phyloP scores from a whole-genome alignment of 2,888 invertebrate genomes.

The Nesidiocoris tenuis region DNA sequence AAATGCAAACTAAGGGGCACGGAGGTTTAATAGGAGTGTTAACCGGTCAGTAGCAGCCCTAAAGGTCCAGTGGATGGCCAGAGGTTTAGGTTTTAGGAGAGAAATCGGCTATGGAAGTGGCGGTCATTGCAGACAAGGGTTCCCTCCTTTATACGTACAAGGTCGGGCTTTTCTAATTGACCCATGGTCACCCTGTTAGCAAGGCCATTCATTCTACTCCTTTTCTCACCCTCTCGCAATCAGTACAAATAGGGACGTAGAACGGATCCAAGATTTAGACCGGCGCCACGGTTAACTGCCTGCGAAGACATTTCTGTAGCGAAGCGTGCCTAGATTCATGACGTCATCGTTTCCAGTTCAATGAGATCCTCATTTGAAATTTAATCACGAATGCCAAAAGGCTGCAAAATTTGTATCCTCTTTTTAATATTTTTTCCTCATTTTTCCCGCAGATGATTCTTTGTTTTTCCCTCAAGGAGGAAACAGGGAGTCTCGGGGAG shows the following conservation, averaged over 20 bases:
- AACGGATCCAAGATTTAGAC: no score
- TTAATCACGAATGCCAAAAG: no score
- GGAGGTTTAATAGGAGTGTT: slow-evolving; percentile 44
- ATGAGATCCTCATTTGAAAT: no score
- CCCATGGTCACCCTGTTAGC: slow-evolving; percentile 45
- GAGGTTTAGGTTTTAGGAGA: background rate
- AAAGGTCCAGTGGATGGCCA: slow-evolving; percentile 12
- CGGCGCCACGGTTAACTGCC: no score
- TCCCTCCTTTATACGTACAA: background rate
- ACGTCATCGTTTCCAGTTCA: no score
- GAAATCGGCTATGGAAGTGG: background rate
- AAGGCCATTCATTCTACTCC: slow-evolving; percentile 34
- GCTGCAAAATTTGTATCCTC: no score
- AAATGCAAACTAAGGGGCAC: slow-evolving; percentile 44
- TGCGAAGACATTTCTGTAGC: no score
- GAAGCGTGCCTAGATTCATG: no score
- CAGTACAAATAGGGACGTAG: background rate
- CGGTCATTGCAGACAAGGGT: background rate
- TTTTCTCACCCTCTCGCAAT: background rate
- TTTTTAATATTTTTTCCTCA: background rate
- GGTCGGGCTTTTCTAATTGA: slow-evolving; percentile 43
- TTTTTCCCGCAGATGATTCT: background rate
- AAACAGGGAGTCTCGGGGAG: background rate
- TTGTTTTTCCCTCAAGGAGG: background rate
- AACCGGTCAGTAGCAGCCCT: slow-evolving; percentile 40